Conservation (phyloP, 92 coral and sea anemone species). For the Hydrozoanthus gracilis region DNA sequence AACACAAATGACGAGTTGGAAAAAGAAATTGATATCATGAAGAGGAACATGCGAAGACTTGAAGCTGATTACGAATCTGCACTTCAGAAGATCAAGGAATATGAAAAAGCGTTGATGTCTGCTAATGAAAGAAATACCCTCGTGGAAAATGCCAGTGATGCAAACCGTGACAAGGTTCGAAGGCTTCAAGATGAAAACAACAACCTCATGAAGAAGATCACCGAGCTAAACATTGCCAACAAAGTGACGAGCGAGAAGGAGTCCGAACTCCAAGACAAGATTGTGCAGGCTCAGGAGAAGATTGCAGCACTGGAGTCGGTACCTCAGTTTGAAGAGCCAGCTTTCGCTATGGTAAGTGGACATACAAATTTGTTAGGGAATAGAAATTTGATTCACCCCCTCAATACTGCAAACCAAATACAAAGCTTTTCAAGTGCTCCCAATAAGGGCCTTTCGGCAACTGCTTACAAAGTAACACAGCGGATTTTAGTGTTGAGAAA, state of each 20-base stretch:
- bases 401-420: too few species aligned
- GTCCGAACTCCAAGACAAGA: slow-evolving; percentile 77
- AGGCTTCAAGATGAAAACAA: slow-evolving; percentile 89
- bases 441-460: too few species aligned
- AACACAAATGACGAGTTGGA: slow-evolving; percentile 79
- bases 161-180: slow-evolving; percentile 83
- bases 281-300: slow-evolving; percentile 76
- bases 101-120: slow-evolving; percentile 77
- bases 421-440: too few species aligned
- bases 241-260: slow-evolving; percentile 81
- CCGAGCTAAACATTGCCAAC: slow-evolving; percentile 76
- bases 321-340: slow-evolving; percentile 67
- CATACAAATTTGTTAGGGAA: background rate
- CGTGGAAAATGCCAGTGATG: slow-evolving; percentile 87
- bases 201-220: slow-evolving; percentile 75
- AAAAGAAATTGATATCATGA: slow-evolving; percentile 84
- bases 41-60: slow-evolving; percentile 88
- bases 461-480: background rate
- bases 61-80: slow-evolving; percentile 91
- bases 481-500: background rate
- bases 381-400: too few species aligned
- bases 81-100: slow-evolving; percentile 81
- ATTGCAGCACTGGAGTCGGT: slow-evolving; percentile 67
- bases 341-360: slow-evolving; percentile 36
- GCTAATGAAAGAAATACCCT: slow-evolving; percentile 77